Evolutionary conservation across 2,113 vertebrate species (phyloP).

Genomic region (Ochotona curzoniae): DNA sequence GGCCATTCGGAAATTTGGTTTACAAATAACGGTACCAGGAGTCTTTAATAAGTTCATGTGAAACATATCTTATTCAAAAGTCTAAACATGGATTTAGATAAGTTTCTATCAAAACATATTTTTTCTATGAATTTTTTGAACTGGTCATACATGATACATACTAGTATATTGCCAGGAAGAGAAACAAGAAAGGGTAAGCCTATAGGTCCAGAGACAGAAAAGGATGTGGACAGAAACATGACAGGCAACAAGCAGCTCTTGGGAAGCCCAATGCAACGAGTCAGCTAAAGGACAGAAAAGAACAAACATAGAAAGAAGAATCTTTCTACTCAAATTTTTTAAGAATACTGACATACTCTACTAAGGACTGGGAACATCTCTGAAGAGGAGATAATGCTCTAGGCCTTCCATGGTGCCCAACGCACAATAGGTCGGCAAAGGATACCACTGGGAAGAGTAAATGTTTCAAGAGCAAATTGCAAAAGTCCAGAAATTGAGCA

Average conservation of each 20-base stretch:
- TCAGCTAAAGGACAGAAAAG: not conserved
- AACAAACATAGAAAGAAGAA: not conserved
- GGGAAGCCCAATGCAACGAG: not conserved
- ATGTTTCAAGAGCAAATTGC: not conserved
- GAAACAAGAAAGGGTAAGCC: not conserved
- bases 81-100: too few species aligned
- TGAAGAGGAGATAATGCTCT: not conserved
- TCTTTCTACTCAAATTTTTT: not conserved
- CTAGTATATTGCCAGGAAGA: not conserved
- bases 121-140: too few species aligned
- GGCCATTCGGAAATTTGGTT: not conserved
- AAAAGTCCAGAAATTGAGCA: not conserved
- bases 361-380: not conserved
- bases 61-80: too few species aligned
- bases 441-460: not conserved
- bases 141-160: not conserved
- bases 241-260: not conserved
- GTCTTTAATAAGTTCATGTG: too few species aligned
- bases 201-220: not conserved
- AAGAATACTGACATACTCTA: not conserved
- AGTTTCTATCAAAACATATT: too few species aligned
- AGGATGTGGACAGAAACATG: not conserved
- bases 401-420: not conserved
- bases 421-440: not conserved
- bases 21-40: not conserved